A percentile compares a stretch with the other conserved stretches of the same genome.
These are phyloP conservation scores for Nesospiza acunhae DNA, from an alignment of 2,113 vertebrate species.

Conservation along the genomic window DNA sequence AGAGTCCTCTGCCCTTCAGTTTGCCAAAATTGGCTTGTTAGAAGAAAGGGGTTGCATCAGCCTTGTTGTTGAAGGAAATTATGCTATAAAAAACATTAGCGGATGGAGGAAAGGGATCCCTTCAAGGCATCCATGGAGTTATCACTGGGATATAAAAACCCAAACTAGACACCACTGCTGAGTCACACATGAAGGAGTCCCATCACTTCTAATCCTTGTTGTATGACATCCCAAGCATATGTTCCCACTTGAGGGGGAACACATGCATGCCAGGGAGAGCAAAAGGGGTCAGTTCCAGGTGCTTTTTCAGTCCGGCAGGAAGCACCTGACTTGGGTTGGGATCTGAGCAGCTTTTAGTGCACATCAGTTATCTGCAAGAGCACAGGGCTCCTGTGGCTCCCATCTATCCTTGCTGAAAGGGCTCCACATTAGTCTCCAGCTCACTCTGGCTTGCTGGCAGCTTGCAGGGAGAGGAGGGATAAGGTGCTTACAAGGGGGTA, in stretches of 20 bases:
- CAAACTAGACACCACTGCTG: neutral
- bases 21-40: neutral
- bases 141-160: neutral
- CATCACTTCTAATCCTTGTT: neutral
- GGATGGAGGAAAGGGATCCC: neutral
- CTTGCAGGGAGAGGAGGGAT: neutral
- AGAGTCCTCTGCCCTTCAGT: neutral
- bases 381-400: neutral
- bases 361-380: neutral
- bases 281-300: neutral
- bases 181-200: neutral
- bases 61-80: neutral
- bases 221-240: neutral
- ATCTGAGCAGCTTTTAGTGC: neutral
- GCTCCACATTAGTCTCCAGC: neutral
- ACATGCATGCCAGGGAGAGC: rapidly evolving
- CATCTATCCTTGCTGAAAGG: neutral
- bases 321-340: rapidly evolving
- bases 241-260: neutral
- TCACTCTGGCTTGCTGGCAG: neutral
- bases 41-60: neutral
- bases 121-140: neutral
- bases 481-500: neutral
- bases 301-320: neutral
- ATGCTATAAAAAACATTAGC: neutral